Base-by-base conservation (phyloP, 2,888 invertebrate genomes). In the Ennomos erosarius region DNA sequence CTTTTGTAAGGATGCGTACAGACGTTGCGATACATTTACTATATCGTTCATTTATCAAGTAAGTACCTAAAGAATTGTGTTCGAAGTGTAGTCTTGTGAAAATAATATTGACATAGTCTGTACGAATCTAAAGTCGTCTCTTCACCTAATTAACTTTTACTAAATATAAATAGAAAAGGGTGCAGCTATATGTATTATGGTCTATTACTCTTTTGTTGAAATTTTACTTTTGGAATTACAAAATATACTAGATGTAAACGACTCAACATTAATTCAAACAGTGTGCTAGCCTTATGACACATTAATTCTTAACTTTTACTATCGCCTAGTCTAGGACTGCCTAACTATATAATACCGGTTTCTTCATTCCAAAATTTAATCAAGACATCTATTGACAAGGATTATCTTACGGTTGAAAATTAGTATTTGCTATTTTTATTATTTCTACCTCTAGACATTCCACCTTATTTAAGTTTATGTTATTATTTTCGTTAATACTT, bases 61-160 rank as follows among this genome's bases (percentile, higher is more conserved):
- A 13, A 42, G 6, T 16, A 26, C 26, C 12, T 52, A 52, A 44
- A 38, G 52, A 44, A 44, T 52, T n/a, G 38, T 38, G 9, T 42
- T 54, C 43, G 50, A 49, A 39, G 44, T 49, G 38, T 49, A 49
- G 38, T 16, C 9, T 55, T 47, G 12, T 54, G 16, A 38, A 10
- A 34, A n/a, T 35, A 10, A 0, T 8, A 26, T 38, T 16, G 37
- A 37, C 34, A 45, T 26, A 16, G 36, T 47, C 37, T 47, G 47
- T 47, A 47, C 47, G 38, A 46, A 13, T 10, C 45, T 45, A 5
- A 45, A 26, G 26, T n/a, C 3, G 37, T 37, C 10, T 37, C 10
- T 10, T 10, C 37, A 37, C 37, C 37, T 37, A 9, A 37, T 26
- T 3, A 26, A 26, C 26, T 26, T 26, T 26, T 26, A 6, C 26